These are phyloP conservation scores for Eupithecia insigniata DNA, from an alignment of 2,888 invertebrate genomes.

Conservation along the genomic window DNA sequence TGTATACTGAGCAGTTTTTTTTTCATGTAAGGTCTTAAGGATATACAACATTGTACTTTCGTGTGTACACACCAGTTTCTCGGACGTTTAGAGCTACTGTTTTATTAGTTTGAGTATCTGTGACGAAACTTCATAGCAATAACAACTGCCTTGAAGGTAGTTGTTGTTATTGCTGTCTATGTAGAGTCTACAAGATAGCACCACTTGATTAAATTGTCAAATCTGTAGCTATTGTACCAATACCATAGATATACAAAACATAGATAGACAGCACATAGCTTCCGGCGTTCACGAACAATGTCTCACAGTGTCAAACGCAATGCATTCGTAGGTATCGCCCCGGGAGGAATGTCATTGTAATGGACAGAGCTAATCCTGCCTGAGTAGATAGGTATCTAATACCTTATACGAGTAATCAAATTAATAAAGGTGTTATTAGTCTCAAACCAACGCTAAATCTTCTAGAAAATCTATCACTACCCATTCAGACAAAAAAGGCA, in stretches of 20 bases:
- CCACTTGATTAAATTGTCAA: constrained; percentile 1
- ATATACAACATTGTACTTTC: no score
- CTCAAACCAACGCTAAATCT: neutral
- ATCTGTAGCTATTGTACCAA: constrained; percentile 2
- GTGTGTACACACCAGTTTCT: no score
- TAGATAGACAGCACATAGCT: constrained; percentile 1
- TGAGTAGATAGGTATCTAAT: neutral
- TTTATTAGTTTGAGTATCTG: no score
- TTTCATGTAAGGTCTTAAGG: no score
- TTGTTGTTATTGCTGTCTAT: neutral
- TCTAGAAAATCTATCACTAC: no score
- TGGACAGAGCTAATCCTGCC: neutral
- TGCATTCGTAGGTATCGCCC: constrained; percentile 29
- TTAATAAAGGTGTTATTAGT: neutral
- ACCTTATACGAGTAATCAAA: constrained; percentile 1
- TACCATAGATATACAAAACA: neutral
- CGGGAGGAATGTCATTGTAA: constrained; percentile 20
- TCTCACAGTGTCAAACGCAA: constrained; percentile 36
- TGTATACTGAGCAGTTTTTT: no score
- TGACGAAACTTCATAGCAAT: no score
- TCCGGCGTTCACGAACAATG: constrained; percentile 33
- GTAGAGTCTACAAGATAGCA: neutral
- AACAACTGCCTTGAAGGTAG: neutral
- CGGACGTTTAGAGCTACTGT: no score
- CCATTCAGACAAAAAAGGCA: no score